A percentile compares a stretch with the other conserved stretches of the same genome.
phyloP scores from a whole-genome alignment of 2,888 invertebrate species.

The Dendrolimus houi region DNA sequence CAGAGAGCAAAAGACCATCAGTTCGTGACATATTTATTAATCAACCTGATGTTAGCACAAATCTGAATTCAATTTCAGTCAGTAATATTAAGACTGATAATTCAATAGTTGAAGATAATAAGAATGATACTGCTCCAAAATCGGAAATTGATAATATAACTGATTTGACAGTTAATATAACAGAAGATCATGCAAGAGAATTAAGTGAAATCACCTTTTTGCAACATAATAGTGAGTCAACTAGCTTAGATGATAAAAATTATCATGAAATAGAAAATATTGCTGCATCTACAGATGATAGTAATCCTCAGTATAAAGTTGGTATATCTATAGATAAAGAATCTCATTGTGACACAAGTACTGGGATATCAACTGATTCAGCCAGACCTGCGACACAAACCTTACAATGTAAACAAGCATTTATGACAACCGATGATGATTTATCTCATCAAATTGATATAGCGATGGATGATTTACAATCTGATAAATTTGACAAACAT shows the following conservation, averaged over 20 bases:
- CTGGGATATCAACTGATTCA: too few species aligned
- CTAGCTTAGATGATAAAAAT: not conserved
- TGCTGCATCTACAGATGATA: too few species aligned
- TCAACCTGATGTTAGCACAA: too few species aligned
- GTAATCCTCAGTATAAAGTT: too few species aligned
- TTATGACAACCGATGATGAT: not conserved
- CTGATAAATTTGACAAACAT: slow-evolving; percentile 2
- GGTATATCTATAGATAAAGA: too few species aligned
- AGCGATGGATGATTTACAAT: not conserved
- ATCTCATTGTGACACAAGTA: too few species aligned
- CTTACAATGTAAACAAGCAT: not conserved
- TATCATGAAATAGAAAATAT: not conserved
- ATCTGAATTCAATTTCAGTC: too few species aligned
- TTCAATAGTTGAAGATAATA: too few species aligned
- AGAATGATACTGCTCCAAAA: not conserved
- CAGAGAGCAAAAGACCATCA: not conserved
- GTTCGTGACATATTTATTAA: not conserved
- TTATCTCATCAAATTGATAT: not conserved
- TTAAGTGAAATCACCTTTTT: too few species aligned
- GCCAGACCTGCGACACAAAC: not conserved
- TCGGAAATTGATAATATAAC: not conserved
- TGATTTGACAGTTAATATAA: not conserved
- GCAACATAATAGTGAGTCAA: slow-evolving; percentile 3
- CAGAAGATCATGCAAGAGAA: not conserved
- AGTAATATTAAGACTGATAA: too few species aligned